These are phyloP conservation scores for Antennarius maculatus DNA, from an alignment of 2,797 vertebrate genomes.

Conservation along the genomic window DNA sequence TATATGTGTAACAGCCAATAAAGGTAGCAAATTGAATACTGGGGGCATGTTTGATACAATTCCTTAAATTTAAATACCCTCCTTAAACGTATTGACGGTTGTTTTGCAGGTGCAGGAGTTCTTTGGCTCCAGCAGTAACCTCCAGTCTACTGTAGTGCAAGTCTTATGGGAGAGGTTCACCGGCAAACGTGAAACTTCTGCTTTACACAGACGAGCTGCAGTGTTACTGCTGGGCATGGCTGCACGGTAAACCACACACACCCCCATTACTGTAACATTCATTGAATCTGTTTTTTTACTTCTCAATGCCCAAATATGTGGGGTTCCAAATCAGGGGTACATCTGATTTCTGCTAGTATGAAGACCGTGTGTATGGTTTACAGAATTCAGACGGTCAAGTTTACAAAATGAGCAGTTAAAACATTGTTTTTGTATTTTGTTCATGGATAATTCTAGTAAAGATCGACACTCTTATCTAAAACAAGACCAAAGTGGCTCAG, in stretches of 20 bases:
- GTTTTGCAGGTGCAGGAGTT: slow-evolving; percentile 90
- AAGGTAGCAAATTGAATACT: neutral
- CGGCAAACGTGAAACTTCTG: slow-evolving; percentile 83
- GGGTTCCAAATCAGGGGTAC: too few species aligned
- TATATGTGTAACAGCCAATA: neutral
- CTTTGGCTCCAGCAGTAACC: slow-evolving; percentile 85
- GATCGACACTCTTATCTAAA: too few species aligned
- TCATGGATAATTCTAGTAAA: too few species aligned
- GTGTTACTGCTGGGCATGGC: slow-evolving; percentile 94
- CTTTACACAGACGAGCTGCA: slow-evolving; percentile 84
- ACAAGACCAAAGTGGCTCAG: too few species aligned
- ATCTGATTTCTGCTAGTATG: too few species aligned
- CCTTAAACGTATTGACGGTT: slow-evolving; percentile 13
- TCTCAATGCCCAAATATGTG: too few species aligned
- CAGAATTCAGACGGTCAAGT: too few species aligned
- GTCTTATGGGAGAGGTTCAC: slow-evolving; percentile 92
- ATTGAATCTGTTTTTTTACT: too few species aligned
- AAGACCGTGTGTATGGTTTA: neutral
- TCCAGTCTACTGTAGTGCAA: slow-evolving; percentile 84
- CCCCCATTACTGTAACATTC: too few species aligned
- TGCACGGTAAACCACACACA: slow-evolving; percentile 84
- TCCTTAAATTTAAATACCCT: neutral
- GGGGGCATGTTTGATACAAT: neutral
- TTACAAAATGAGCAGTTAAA: too few species aligned
- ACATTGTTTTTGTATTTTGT: too few species aligned